These are phyloP conservation scores for Caenorhabditis afra DNA, from an alignment of 2,888 invertebrate species.

Conservation along the genomic window DNA sequence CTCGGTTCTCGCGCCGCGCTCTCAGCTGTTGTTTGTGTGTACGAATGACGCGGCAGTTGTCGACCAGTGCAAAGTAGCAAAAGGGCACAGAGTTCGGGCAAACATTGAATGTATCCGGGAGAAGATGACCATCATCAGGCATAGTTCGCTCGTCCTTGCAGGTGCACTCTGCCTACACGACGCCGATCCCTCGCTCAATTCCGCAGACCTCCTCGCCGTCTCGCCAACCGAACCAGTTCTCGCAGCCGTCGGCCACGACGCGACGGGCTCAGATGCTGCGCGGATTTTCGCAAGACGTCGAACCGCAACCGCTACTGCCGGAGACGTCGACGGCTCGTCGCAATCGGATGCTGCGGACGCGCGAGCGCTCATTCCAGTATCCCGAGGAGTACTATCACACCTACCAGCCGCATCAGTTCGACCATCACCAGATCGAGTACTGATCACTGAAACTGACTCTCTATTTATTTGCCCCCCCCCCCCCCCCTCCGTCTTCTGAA, in stretches of 20 bases:
- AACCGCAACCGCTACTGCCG: conserved; percentile 48
- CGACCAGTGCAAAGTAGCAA: too few species aligned
- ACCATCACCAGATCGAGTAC: conserved; percentile 28
- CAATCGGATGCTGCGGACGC: conserved; percentile 52
- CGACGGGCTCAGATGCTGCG: conserved; percentile 65
- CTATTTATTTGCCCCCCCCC: background rate
- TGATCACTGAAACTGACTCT: background rate
- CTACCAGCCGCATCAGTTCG: conserved; percentile 47
- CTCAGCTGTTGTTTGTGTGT: too few species aligned
- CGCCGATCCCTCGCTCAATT: conserved; percentile 41
- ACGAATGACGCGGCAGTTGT: too few species aligned
- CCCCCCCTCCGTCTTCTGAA: too few species aligned
- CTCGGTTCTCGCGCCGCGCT: too few species aligned
- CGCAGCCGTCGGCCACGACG: conserved; percentile 28
- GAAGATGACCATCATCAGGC: too few species aligned
- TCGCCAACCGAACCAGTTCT: conserved; percentile 33
- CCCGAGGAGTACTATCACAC: conserved; percentile 63
- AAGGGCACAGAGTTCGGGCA: too few species aligned
- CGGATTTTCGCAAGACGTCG: conserved; percentile 67
- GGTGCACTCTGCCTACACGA: conserved; percentile 65
- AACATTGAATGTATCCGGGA: too few species aligned
- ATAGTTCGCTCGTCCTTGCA: too few species aligned
- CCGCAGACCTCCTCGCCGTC: conserved; percentile 50
- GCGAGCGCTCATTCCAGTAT: conserved; percentile 64
- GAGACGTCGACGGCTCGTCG: conserved; percentile 49